phyloP scores from a whole-genome alignment of 2,113 vertebrate species.

The Odontesthes bonariensis region DNA sequence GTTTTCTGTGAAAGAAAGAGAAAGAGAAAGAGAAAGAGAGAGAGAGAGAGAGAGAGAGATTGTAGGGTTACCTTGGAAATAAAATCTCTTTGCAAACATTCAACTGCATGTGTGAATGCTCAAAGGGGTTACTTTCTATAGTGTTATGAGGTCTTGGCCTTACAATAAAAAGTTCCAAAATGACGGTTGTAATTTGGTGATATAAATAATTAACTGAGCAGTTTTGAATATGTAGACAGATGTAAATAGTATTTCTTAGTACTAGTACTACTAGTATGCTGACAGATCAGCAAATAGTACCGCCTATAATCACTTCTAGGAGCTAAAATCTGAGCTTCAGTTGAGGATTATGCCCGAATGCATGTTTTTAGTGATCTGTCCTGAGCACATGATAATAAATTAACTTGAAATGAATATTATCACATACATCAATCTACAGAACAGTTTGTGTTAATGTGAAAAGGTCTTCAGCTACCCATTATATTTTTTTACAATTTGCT shows the following conservation, averaged over 20 bases:
- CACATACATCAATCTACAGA: too few species aligned
- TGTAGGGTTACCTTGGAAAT: constrained; percentile 50
- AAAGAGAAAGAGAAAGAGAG: too few species aligned
- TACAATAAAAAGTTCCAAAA: not conserved
- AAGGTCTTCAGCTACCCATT: too few species aligned
- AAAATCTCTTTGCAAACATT: constrained; percentile 1
- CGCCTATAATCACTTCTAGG: too few species aligned
- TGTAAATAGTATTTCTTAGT: too few species aligned
- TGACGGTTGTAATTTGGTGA: not conserved
- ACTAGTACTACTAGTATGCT: too few species aligned
- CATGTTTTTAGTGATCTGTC: not conserved
- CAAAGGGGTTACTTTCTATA: not conserved
- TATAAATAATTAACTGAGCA: not conserved
- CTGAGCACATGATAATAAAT: not conserved
- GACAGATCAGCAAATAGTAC: too few species aligned
- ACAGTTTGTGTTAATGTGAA: too few species aligned
- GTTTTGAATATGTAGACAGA: too few species aligned
- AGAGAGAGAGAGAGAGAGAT: not conserved
- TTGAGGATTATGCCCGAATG: not conserved
- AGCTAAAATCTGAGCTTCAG: too few species aligned
- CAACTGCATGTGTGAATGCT: not conserved
- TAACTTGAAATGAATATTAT: not conserved
- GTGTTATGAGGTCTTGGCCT: not conserved
- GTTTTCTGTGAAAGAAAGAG: too few species aligned
- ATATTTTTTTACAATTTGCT: too few species aligned